Base-by-base conservation (phyloP, 2,888 invertebrate genomes). In the Heliconius cydno region DNA sequence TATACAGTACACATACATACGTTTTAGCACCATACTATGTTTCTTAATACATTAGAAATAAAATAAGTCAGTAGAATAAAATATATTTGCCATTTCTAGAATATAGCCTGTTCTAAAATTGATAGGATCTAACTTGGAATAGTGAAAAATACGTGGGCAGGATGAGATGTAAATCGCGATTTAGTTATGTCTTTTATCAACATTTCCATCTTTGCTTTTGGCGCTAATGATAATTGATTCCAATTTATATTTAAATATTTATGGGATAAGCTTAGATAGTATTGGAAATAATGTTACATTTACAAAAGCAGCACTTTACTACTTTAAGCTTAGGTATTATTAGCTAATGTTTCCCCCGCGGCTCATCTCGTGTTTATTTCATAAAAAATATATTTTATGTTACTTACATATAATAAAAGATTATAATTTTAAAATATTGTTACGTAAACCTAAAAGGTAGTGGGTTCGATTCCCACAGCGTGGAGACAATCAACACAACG, bases 81-180 rank as follows among this genome's bases (percentile, higher is more conserved):
- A 57, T 74, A 63, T 60, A 34, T 74, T n/a, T 34, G 46, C 60
- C 28, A 75, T 68, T 70, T 75, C 68, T 63, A 70, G 38, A 34
- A 34, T 67, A 74, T 28, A 68, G 4, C 9, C 85, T 38, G 67
- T 12, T 78, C 78, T 74, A 28, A 60, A 73, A 57, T 78, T 57
- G 78, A 78, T 78, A 68, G 41, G 74, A 78, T 78, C 80, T 67
- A 3, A 63, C 75, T 34, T 25, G 57, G 84, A 87, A 87, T 87
- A 83, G 88, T 92, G 92, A 92, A 92, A 93, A 93, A 92, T 93
- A 91, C 91, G 91, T 91, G 90, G 91, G 91, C 89, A 87, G 90
- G 88, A 86, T 88, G 87, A 85, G 88, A 85, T 88, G 87, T 86
- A 85, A 85, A 86, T 85, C 88, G 87, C 86, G 86, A 89, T 89